Evolutionary conservation across 2,888 invertebrate genomes (phyloP), one percentile per base, ranked within the genome.

Genomic region (Callosobruchus maculatus): DNA sequence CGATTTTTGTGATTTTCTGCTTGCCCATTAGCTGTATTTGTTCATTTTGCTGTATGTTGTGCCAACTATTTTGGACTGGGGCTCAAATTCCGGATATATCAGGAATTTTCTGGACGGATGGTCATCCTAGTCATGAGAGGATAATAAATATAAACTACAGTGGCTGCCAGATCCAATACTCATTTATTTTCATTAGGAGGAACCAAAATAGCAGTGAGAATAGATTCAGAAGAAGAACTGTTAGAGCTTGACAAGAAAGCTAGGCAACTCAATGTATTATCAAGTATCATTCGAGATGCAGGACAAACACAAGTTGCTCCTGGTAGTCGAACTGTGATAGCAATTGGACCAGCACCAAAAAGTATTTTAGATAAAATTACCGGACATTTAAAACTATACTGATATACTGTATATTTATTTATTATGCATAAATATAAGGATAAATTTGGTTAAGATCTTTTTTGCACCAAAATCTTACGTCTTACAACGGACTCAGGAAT

Each of bases 231-330:
- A 85, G 89, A 90, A 71, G 92, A 93, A 82, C 88, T 98, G 79
- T 87, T 92, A 78, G 88, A 91, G 77, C 88, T 98, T 72, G 90
- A 91, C 68, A 90, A 89, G 72, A 89, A 91, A 77, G 97, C 97
- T 0, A 92, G 90, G 80, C 88, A 90, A 31, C 84, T 90, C 75
- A 93, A 94, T 31, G 88, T 98, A 0, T 88, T 93, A 67, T 91
- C 93, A 18, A 93, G 93, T 76, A 84, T 96, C 30, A 93, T 98
- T 76, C 89, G 92, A 78, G 98, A 98, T 88, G 98, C 98, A 3
- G 98, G 98, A 0, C 92, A 95, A 79, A 98, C 98, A 5, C 97
- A 98, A 88, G 94, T 98, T 77, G 93, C 93, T 70, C 91, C 94
- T 0, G 97, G 97, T 78, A 94, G 96, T 13, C 91, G 92, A 82